phyloP scores from a whole-genome alignment of 64 coral and sea anemone genomes.

The Pachyseris speciosa region DNA sequence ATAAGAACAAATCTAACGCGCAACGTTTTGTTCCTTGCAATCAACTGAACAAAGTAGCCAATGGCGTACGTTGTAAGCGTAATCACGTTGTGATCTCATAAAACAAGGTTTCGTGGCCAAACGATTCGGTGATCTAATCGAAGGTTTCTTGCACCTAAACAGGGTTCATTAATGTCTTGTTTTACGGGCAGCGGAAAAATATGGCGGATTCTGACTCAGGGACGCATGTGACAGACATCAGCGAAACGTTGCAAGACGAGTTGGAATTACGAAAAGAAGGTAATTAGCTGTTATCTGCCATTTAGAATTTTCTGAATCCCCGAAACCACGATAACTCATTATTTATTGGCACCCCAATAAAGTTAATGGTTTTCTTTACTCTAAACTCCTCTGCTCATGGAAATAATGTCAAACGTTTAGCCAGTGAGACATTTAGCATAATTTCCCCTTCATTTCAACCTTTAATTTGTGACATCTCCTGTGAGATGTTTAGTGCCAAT shows the following conservation, averaged over 20 bases:
- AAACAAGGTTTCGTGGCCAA: neutral
- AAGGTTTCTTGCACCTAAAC: neutral
- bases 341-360: no score
- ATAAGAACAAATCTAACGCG: neutral
- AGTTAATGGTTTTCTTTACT: no score
- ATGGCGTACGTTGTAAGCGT: neutral
- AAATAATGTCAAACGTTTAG: no score
- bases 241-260: slow-evolving; percentile 65
- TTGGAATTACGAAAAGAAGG: slow-evolving; percentile 79
- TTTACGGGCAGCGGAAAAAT: slow-evolving; percentile 37
- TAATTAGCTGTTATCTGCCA: slow-evolving; percentile 13
- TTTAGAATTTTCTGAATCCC: neutral
- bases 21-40: neutral
- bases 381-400: no score
- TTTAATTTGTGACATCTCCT: no score
- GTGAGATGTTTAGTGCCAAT: no score
- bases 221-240: slow-evolving; percentile 85
- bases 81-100: slow-evolving; percentile 1
- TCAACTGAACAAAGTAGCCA: slow-evolving; percentile 9
- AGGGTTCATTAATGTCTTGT: slow-evolving; percentile 20
- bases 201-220: slow-evolving; percentile 96
- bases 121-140: neutral
- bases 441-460: no score
- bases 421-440: no score
- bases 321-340: neutral